Evolutionary conservation across 2,797 vertebrate species (phyloP).

Genomic region (Bryconaethiops microstoma): DNA sequence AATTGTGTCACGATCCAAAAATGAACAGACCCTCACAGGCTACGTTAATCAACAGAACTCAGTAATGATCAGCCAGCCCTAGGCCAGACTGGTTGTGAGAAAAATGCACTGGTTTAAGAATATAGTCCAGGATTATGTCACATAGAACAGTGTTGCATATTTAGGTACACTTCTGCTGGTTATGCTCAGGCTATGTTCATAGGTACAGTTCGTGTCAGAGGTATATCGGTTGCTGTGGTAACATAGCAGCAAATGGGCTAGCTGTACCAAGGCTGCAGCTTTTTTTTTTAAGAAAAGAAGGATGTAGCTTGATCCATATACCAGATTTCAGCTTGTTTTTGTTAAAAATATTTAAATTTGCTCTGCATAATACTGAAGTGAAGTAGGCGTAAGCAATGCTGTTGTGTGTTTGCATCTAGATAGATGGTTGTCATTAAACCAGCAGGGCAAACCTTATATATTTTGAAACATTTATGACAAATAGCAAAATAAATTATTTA

Average conservation of each 20-base stretch:
- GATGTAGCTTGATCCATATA: neutral
- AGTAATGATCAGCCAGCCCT: constrained; percentile 12
- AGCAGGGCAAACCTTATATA: neutral
- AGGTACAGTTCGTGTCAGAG: constrained; percentile 3
- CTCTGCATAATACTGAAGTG: neutral
- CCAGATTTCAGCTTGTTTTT: neutral
- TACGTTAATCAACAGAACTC: constrained; percentile 6
- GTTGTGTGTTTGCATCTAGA: neutral
- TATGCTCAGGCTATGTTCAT: neutral
- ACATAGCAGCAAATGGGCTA: neutral
- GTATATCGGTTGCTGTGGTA: constrained; percentile 32
- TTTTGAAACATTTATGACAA: neutral
- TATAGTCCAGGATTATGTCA: constrained; percentile 14
- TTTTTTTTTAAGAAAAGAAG: neutral
- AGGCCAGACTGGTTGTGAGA: neutral
- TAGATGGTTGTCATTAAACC: neutral
- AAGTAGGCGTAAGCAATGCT: neutral
- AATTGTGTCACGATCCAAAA: constrained; percentile 8
- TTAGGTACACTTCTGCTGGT: constrained; percentile 5
- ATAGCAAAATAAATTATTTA: too few relatives aligned
- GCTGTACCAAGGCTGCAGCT: neutral
- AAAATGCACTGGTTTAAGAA: neutral
- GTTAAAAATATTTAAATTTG: neutral
- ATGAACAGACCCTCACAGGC: neutral
- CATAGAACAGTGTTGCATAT: constrained; percentile 1